Base-by-base conservation (phyloP, 1,140 invertebrate genomes). In the Lepidurus packardi region DNA sequence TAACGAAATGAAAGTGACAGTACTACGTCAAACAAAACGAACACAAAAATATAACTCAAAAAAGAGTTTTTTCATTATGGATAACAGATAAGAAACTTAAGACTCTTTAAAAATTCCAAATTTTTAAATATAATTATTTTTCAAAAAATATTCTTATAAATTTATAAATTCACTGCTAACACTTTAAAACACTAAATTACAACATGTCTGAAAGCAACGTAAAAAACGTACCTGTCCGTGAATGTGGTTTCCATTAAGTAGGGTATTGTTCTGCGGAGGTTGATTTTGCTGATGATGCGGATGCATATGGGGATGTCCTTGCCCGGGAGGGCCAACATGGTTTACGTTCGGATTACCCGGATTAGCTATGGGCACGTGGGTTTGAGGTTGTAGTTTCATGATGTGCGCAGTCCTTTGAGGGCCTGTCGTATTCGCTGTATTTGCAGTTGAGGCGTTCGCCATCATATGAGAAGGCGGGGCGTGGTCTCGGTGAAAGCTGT, bases 231-330 rank as follows among this genome's bases (percentile, higher is more conserved):
- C 53, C 53, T 65, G 53, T 65, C 53, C 53, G 21, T 21, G n/a
- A 65, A 65, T 65, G 3, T 9, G 53, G 53, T 65, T 65, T 13
- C 53, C 53, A 21, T 65, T 65, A 65, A 65, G 53, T 9, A 65
- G 53, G 53, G 53, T 11, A 16, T 65, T 65, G 53, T 65, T 65
- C 16, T 65, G 53, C 16, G 8, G 13, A 7, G 53, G 53, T 21
- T 65, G 53, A 65, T 65, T 65, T n/a, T 65, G 53, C n/a, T 65
- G 53, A 65, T 65, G 16, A 65, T 65, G 53, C 4, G 53, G 53
- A 65, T 65, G 53, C 53, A 65, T 65, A 65, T 21, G 53, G 6
- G n/a, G 53, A 16, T 65, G 53, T n/a, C 16, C 53, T 65, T 65
- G 53, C 21, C 9, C 53, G 16, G 53, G 53, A 7, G 53, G 21